phyloP scores from a whole-genome alignment of 2,113 vertebrate genomes.

The Corydoras sp. region DNA sequence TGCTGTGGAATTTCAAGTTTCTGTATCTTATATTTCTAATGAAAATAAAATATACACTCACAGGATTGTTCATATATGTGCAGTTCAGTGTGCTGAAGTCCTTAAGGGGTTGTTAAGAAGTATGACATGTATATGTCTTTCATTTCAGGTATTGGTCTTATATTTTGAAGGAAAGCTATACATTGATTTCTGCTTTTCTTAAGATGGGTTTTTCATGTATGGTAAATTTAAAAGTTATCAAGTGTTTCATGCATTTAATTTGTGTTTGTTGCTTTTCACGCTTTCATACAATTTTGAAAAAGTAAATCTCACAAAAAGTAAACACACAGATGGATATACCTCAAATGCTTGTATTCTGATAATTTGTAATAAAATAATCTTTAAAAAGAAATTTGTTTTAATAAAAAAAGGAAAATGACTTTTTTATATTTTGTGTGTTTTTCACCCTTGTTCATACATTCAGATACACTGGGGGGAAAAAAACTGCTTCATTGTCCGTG shows the following conservation, averaged over 20 bases:
- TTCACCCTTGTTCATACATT: background rate
- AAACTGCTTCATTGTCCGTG: background rate
- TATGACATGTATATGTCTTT: constrained; percentile 13
- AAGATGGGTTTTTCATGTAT: background rate
- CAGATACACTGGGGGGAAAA: background rate
- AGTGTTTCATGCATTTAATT: background rate
- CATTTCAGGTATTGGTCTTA: background rate
- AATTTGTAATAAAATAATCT: constrained; percentile 62
- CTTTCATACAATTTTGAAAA: constrained; percentile 6
- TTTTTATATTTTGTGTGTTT: background rate
- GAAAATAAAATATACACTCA: background rate
- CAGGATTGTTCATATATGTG: constrained; percentile 6
- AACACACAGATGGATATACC: constrained; percentile 63
- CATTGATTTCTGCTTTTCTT: background rate
- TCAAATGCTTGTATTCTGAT: constrained; percentile 73
- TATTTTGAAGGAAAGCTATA: background rate
- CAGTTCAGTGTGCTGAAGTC: background rate
- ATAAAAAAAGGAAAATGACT: constrained; percentile 42
- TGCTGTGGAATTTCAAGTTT: background rate
- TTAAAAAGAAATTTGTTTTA: constrained; percentile 57
- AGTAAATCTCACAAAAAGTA: constrained; percentile 47
- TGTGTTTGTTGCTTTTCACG: constrained; percentile 7
- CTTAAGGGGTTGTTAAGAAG: constrained; percentile 3
- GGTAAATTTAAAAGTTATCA: background rate
- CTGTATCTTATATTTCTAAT: background rate